Percentiles rank a stretch among this genome's conserved stretches.
Evolutionary conservation across 2,888 invertebrate genomes (phyloP).

Genomic region (Cataglyphis cursor): DNA sequence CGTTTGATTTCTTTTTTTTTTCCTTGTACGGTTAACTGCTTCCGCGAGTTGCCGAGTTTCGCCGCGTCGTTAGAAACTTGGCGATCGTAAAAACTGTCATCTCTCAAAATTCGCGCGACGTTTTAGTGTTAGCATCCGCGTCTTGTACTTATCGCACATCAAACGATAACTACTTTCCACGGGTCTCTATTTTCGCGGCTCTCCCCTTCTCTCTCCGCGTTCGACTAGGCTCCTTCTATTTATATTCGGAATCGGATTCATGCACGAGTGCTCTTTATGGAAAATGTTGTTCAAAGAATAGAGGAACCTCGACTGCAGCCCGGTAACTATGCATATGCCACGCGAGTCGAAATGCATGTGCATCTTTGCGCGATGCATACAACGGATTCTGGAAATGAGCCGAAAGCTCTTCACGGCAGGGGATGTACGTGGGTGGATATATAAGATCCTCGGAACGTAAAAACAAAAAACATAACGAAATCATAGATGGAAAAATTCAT

Average conservation of each 20-base stretch:
- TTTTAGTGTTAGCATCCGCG: conserved; percentile 31
- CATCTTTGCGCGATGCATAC: conserved; percentile 54
- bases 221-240: neutral
- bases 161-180: conserved; percentile 36
- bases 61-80: conserved; percentile 44
- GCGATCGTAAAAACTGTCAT: conserved; percentile 38
- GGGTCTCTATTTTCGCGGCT: neutral
- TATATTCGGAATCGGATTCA: conserved; percentile 51
- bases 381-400: conserved; percentile 61
- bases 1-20: neutral
- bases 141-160: conserved; percentile 36
- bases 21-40: neutral
- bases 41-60: conserved; percentile 20
- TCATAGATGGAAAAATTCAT: neutral
- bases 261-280: conserved; percentile 26
- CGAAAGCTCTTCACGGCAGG: conserved; percentile 24
- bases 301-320: conserved; percentile 28
- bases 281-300: conserved; percentile 56
- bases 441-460: conserved; percentile 56
- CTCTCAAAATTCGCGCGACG: conserved; percentile 27
- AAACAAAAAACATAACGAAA: conserved; percentile 50
- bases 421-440: neutral
- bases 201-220: neutral
- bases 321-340: conserved; percentile 11
- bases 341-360: conserved; percentile 54